phyloP scores from a whole-genome alignment of 2,797 vertebrate species.

The Tokudaia muenninki region DNA sequence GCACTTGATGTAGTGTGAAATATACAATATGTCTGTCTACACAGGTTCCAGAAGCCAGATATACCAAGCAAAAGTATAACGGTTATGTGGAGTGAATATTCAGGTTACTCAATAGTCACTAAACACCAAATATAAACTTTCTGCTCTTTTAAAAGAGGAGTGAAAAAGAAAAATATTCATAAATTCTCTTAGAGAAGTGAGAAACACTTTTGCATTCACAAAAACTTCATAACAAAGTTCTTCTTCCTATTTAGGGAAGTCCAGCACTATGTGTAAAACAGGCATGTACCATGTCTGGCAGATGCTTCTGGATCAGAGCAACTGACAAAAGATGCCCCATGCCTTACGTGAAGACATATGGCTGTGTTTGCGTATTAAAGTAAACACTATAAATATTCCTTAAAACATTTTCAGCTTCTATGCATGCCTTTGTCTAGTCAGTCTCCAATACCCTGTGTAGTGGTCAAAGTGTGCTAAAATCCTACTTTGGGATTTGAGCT shows the following conservation, averaged over 20 bases:
- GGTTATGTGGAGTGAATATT: neutral
- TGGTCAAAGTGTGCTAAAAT: constrained; percentile 13
- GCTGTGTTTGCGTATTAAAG: neutral
- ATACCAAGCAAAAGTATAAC: neutral
- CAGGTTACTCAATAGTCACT: neutral
- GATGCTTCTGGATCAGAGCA: neutral
- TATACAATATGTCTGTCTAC: neutral
- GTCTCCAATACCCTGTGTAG: neutral
- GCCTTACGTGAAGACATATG: neutral
- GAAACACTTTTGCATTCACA: neutral
- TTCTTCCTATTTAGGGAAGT: neutral
- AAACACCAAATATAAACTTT: neutral
- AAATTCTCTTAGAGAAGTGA: neutral
- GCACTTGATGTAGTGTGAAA: neutral
- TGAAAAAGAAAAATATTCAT: neutral
- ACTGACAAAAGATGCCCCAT: neutral
- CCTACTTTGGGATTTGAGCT: neutral
- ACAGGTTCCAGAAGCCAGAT: neutral
- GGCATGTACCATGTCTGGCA: neutral
- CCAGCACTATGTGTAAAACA: neutral
- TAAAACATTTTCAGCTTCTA: neutral
- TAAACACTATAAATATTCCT: neutral
- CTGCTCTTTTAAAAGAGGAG: neutral
- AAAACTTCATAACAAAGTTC: neutral
- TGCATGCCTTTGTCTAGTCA: neutral